Evolutionary conservation across 1,140 invertebrate genomes (phyloP).

Genomic region (Diorhabda sublineata): DNA sequence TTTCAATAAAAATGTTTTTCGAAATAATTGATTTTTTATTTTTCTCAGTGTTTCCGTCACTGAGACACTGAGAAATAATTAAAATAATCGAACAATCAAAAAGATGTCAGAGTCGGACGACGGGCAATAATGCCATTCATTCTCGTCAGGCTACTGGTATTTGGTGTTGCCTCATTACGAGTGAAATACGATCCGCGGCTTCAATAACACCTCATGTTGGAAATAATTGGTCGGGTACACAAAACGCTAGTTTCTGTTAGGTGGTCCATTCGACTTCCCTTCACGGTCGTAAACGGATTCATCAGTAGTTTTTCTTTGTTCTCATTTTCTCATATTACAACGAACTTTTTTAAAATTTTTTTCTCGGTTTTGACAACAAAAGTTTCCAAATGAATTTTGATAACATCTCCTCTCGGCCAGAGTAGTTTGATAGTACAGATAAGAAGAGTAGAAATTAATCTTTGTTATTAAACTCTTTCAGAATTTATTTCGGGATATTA

Average conservation of each 20-base stretch:
- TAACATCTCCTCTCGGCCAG: no score
- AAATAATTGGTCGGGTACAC: constrained; percentile 41
- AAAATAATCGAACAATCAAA: constrained; percentile 1
- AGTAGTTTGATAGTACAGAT: no score
- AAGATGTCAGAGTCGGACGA: background rate
- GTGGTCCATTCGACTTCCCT: constrained; percentile 26
- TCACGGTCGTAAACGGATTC: constrained; percentile 26
- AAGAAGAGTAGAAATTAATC: no score
- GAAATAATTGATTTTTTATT: no score
- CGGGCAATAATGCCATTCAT: constrained; percentile 32
- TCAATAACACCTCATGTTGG: constrained; percentile 42
- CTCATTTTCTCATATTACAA: background rate
- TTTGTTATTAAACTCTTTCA: no score
- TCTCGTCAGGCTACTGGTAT: constrained; percentile 28
- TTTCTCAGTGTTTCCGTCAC: background rate
- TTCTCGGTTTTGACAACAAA: no score
- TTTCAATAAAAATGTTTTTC: no score
- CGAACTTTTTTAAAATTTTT: background rate
- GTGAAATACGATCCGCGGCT: constrained; percentile 39
- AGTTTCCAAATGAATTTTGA: no score
- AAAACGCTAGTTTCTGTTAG: constrained; percentile 40
- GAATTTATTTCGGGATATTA: no score
- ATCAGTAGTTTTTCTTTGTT: constrained; percentile 2
- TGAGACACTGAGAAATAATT: background rate
- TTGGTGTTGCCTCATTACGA: constrained; percentile 40